Evolutionary conservation across 2,888 invertebrate species (phyloP), one percentile per base, ranked within the genome.

Genomic region (Barypeithes pellucidus): DNA sequence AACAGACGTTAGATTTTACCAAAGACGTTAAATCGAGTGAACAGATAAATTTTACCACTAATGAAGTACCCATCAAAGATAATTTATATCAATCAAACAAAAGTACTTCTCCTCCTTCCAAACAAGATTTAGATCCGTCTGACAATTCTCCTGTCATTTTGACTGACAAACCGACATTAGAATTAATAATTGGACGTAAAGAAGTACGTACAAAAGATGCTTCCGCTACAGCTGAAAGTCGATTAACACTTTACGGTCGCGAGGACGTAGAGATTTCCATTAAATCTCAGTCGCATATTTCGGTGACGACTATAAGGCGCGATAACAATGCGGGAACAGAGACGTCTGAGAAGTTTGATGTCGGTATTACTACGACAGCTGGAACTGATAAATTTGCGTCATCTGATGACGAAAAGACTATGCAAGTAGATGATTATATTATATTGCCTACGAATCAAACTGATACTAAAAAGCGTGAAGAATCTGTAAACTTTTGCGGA

Each of bases 261-360:
- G 85, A 86, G 76, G 88, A 88, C 81, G 87, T 89, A 5, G 88
- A 89, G 83, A 89, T 89, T 72, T 88, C 88, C 12, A 88, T 89
- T 41, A 85, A 87, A 76, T 88, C 88, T 2, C 87, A 89, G 81
- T 88, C 88, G 8, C 87, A 88, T 77, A 88, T 89, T 75, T 88
- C 88, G 41, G 86, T 88, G 8, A 87, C 87, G 2, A 82, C 82
- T 1, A 86, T 85, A 2, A 82, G 85, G 67, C 83, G 86, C 43
- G 87, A 87, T 77, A 82, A 82, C 54, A 82, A 82, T 66, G 84
- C 84, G 1, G 87, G 87, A 5, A 84, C 82, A 41, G 87, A 87
- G 81, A 87, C 87, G 1, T 87, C 87, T 3, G 86, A 88, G 77
- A 84, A 84, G 43, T 87, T 87, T 52, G 87, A 88, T 78, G 87